Evolutionary conservation across 1,140 invertebrate species (phyloP), one percentile per base, ranked within the genome.

Genomic region (Fopius arisanus): DNA sequence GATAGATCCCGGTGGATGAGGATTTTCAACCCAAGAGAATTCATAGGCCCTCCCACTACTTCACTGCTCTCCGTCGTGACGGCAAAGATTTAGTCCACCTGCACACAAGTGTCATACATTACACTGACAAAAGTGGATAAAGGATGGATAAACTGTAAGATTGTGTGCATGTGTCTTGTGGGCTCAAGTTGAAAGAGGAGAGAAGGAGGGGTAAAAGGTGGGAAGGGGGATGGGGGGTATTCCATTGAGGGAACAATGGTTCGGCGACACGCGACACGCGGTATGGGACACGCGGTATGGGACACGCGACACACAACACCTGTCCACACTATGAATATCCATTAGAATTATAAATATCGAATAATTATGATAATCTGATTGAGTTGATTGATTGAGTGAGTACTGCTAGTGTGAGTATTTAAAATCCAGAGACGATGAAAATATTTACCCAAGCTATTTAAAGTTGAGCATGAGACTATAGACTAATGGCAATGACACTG

Each of bases 211-310:
- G n/a, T n/a, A n/a, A 33, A 16, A 19, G 59, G 31, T 63, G 29
- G 19, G 16, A n/a, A 40, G 37, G 2, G 43, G 26, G 51, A 63
- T n/a, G n/a, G 51, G 67, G 51, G 71, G 21, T 54, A 81, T 84
- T 81, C 79, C 81, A 82, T 83, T 82, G 80, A 81, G 79, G 78
- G 81, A 82, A 83, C 82, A 76, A 81, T 77, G 72, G 69, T 51
- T 31, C 23, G 79, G 74, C 33, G 59, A 28, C 43, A 54, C 81
- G 77, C 79, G 81, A 82, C 82, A n/a, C n/a, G n/a, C n/a, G n/a
- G n/a, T n/a, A n/a, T n/a, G n/a, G n/a, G n/a, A n/a, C n/a, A n/a
- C n/a, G n/a, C n/a, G n/a, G n/a, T n/a, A n/a, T n/a, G n/a, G n/a
- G n/a, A n/a, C n/a, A n/a, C n/a, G 74, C 33, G 59, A 28, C 43